Percentiles rank a stretch among this genome's conserved stretches.
Conservation (phyloP, 2,113 vertebrate genomes). For the Nipponia nippon region DNA sequence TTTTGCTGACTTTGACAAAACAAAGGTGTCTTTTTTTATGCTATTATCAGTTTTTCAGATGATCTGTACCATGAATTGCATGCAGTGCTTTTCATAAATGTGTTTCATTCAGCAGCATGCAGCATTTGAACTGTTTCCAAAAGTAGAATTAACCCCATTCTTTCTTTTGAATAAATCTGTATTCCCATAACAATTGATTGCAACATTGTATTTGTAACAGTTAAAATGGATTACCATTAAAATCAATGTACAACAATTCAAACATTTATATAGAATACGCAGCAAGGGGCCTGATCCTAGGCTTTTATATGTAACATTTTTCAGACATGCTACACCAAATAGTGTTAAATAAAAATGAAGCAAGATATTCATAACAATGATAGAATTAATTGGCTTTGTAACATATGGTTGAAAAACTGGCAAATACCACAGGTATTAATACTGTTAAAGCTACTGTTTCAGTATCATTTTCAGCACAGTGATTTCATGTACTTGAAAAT, state of each 20-base stretch:
- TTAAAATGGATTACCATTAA: neutral
- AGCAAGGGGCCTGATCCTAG: neutral
- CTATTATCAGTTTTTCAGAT: neutral
- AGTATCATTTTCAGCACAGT: neutral
- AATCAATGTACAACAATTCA: neutral
- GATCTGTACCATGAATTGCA: neutral
- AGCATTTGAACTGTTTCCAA: neutral
- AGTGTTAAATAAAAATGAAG: neutral
- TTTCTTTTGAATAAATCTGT: neutral
- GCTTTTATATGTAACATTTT: neutral
- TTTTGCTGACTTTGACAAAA: neutral
- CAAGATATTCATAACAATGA: neutral
- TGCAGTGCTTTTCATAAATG: neutral
- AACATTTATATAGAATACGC: neutral
- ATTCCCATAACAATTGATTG: neutral
- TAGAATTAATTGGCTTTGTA: neutral
- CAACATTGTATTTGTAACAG: neutral
- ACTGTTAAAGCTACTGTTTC: neutral
- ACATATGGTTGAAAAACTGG: neutral
- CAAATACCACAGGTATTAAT: neutral
- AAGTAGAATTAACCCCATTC: neutral
- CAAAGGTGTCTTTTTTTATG: neutral
- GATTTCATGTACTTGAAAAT: neutral
- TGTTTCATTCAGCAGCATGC: neutral
- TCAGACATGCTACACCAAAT: neutral